Evolutionary conservation across 2,888 invertebrate species (phyloP), one percentile per base, ranked within the genome.

Genomic region (Netelia melanura): DNA sequence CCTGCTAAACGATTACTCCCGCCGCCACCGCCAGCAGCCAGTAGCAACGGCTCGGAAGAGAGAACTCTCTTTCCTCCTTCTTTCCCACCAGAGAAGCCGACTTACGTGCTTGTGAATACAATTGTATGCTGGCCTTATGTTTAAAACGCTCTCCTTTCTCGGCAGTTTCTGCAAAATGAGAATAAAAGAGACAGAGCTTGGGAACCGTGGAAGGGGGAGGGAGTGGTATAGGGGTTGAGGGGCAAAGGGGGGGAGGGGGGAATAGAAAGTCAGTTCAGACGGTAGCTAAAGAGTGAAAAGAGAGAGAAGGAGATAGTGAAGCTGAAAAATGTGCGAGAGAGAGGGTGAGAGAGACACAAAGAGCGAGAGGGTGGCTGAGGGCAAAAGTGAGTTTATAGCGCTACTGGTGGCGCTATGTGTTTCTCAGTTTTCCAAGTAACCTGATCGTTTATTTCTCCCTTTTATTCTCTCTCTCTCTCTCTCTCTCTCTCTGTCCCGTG

Each of bases 101-200:
- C 93, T 93, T 90, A 93, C 93, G 90, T 93, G 93, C 79, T 93
- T 91, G 87, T 91, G 91, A 87, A 93, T 90, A 85, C 93, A 93
- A 84, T 92, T 91, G 90, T 93, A 93, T 56, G 90, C 90, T 17
- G 93, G 93, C 83, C 88, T 90, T 84, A 93, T 89, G 88, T 89
- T 90, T 86, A 90, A 85, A 87, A 93, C 84, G 88, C 92, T 93
- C 79, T 92, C 90, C 88, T 90, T 92, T 74, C 90, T 91, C 56
- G 93, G 93, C 81, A 93, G 86, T 87, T 90, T 92, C 93, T 93
- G 88, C 72, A 81, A 83, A 82, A 84, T 86, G 81, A 76, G 81
- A 86, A 86, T 86, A 76, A 86, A 83, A 84, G 81, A 78, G 61
- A 61, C 65, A 68, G 44, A 72, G 74, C 44, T 65, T 56, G 21